phyloP scores from a whole-genome alignment of 2,797 vertebrate species.

The Lerista edwardsae region DNA sequence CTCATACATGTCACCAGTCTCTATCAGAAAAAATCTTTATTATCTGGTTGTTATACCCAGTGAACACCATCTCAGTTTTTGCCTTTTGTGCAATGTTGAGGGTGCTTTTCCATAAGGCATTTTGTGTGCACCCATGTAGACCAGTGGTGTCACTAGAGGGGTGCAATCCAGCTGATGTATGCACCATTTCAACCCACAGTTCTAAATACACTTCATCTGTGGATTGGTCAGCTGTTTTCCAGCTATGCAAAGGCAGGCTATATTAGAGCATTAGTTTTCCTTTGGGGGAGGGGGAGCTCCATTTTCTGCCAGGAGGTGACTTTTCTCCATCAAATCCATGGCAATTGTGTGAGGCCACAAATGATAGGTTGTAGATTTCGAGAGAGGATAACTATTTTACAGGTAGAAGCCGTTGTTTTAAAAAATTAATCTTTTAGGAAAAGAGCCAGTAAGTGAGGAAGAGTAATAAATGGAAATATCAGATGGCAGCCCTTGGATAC shows the following conservation, averaged over 20 bases:
- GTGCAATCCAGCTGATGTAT: neutral
- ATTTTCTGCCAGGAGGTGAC: constrained; percentile 39
- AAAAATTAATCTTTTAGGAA: constrained; percentile 45
- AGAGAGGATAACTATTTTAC: constrained; percentile 28
- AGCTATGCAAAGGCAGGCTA: constrained; percentile 12
- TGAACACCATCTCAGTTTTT: too few species aligned
- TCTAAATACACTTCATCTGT: constrained; percentile 11
- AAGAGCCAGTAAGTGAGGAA: constrained; percentile 44
- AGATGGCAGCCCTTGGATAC: constrained; percentile 19
- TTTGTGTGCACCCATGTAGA: too few species aligned
- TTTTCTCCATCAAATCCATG: constrained; percentile 19
- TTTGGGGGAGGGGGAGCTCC: constrained; percentile 25
- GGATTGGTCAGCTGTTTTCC: neutral
- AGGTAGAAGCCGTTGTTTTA: constrained; percentile 24
- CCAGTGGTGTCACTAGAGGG: too few species aligned
- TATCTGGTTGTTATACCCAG: too few species aligned
- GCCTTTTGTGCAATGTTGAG: too few species aligned
- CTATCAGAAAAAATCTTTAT: too few species aligned
- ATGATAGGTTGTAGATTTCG: neutral
- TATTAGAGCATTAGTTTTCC: constrained; percentile 18
- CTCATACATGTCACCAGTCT: too few species aligned
- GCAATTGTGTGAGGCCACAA: constrained; percentile 41
- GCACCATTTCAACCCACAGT: constrained; percentile 1
- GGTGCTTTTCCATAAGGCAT: too few species aligned
- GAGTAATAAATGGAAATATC: constrained; percentile 13